Evolutionary conservation across 2,797 vertebrate genomes (phyloP), one percentile per base, ranked within the genome.

Genomic region (Platyrinchus mystaceus): DNA sequence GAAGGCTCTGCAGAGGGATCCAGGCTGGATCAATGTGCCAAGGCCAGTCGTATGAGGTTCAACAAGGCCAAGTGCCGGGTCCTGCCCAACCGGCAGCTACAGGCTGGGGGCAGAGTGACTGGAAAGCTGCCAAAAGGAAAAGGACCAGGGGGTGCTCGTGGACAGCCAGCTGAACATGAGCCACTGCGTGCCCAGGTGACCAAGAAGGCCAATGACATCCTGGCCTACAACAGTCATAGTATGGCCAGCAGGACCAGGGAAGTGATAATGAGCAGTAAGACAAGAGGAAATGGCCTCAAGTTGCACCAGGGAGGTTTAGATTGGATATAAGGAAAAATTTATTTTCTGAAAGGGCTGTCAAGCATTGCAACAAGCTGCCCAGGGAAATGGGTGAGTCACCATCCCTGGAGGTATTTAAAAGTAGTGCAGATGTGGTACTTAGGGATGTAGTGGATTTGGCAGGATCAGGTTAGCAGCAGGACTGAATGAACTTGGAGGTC

Each of bases 231-330:
- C 23, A 52, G 37, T 7, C 50, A 19, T 1, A 23, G 14, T 2
- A 10, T 3, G 41, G 24, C 24, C 39, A 52, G 44, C 3, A 66
- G 39, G 34, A 53, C 14, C 34, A 68, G 34, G 2, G 7, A 12
- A 32, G 30, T 7, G 34, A 2, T 53, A 74, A 47, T 0, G 0
- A 36, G 39, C 12, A 53, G 1, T 16, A 59, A 27, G 17, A 81
- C 46, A 46, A 53, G 14, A 27, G 14, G 26, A 53, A 67, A 67
- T 2, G 26, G 21, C 26, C 21, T 36, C 14, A 53, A 68, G 47
- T 11, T 60, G 15, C 18, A 36, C 18, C 30, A 81, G 8, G 5
- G 12, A 47, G 3, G 18, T 47, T 74, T 53, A 55, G 24, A 67
- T 14, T 36, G 22, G 18, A 32, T 36, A 36, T 23, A 4, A 55